Conservation (phyloP, 1,140 invertebrate species). For the Drosophila sp. region DNA sequence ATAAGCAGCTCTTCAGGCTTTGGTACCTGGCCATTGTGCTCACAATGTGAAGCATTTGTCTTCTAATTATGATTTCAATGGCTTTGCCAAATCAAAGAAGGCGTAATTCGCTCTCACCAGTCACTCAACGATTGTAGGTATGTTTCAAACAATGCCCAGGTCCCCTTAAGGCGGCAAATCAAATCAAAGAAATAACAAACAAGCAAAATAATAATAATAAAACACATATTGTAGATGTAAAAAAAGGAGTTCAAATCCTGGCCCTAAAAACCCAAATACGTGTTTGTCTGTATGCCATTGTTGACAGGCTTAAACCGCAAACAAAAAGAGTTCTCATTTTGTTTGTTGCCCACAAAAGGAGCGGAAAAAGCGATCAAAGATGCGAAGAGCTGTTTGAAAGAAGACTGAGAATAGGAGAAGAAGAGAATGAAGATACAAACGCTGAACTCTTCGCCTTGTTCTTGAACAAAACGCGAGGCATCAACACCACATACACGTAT, state of each 20-base stretch:
- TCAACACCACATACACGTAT: slow-evolving; percentile 27
- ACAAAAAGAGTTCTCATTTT: slow-evolving; percentile 61
- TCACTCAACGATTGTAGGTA: slow-evolving; percentile 25
- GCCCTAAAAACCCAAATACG: slow-evolving; percentile 26
- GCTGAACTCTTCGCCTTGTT: slow-evolving; percentile 26
- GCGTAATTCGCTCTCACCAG: slow-evolving; percentile 81
- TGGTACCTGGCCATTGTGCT: slow-evolving; percentile 52
- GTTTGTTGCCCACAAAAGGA: slow-evolving; percentile 47
- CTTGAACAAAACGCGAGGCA: slow-evolving; percentile 42
- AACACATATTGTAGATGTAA: slow-evolving; percentile 2
- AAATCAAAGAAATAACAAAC: slow-evolving; percentile 80
- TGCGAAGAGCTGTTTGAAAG: slow-evolving; percentile 41
- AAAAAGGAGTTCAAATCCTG: slow-evolving; percentile 31
- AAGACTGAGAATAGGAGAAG: slow-evolving; percentile 17
- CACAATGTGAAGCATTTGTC: slow-evolving; percentile 59
- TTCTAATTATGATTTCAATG: slow-evolving; percentile 78
- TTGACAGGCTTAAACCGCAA: slow-evolving; percentile 54
- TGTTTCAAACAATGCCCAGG: slow-evolving; percentile 41
- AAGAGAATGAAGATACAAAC: slow-evolving; percentile 10
- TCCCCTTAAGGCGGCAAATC: slow-evolving; percentile 75
- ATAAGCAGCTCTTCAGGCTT: slow-evolving; percentile 52
- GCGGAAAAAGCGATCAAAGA: slow-evolving; percentile 83
- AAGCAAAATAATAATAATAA: slow-evolving; percentile 66
- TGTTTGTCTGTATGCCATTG: slow-evolving; percentile 31
- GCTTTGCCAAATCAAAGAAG: slow-evolving; percentile 74